Evolutionary conservation across 2,888 invertebrate species (phyloP).

Genomic region (Lysandra bellargus): DNA sequence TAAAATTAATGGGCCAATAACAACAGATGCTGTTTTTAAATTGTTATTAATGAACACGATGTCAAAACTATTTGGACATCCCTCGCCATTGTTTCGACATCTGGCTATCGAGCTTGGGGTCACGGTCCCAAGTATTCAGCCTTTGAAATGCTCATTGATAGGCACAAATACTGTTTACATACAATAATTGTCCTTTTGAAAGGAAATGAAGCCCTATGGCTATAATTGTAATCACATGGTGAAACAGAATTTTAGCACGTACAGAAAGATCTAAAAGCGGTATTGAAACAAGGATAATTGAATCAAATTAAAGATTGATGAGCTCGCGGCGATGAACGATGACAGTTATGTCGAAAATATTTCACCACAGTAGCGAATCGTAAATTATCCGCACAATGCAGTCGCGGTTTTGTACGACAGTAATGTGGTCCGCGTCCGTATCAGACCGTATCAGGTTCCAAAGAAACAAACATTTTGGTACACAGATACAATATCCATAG

Average conservation of each 20-base stretch:
- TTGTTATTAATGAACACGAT: constrained; percentile 8
- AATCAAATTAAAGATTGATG: not conserved
- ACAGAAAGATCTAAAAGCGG: not conserved
- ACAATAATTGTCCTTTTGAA: not conserved
- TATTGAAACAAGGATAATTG: not conserved
- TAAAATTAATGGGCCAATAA: not conserved
- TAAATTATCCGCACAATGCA: constrained; percentile 24
- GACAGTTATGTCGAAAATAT: constrained; percentile 19
- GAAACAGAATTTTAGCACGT: not conserved
- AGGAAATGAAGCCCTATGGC: not conserved
- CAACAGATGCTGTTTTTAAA: constrained; percentile 15
- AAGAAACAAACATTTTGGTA: not conserved
- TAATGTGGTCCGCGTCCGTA: constrained; percentile 14
- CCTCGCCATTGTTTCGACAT: constrained; percentile 11
- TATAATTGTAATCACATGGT: no score
- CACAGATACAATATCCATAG: not conserved
- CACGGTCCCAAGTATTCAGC: not conserved
- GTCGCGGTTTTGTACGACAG: constrained; percentile 12
- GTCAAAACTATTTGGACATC: constrained; percentile 14
- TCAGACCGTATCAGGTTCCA: constrained; percentile 23
- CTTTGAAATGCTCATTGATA: not conserved
- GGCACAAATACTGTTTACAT: not conserved
- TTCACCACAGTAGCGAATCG: constrained; percentile 19
- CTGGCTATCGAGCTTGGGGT: constrained; percentile 22
- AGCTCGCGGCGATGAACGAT: not conserved